Percentiles rank a stretch among this genome's conserved stretches.
These are phyloP conservation scores for Eumaeus atala DNA, from an alignment of 1,140 invertebrate genomes.

Conservation along the genomic window DNA sequence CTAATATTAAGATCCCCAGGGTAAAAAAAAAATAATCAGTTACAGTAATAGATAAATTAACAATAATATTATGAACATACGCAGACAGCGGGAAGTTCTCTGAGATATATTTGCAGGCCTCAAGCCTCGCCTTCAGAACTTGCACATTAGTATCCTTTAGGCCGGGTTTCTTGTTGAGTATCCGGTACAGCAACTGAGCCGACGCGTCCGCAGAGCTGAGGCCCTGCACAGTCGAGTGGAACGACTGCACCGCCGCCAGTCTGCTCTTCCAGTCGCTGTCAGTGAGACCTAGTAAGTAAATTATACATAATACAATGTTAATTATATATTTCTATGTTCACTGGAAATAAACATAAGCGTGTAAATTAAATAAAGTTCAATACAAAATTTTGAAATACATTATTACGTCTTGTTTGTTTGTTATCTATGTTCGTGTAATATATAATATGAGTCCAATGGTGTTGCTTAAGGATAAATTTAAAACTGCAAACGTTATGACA, in stretches of 20 bases:
- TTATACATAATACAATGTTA: neutral
- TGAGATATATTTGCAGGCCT: slow-evolving; percentile 84
- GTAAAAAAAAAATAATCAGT: no score
- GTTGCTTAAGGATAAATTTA: no score
- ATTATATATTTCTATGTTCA: no score
- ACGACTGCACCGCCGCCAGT: slow-evolving; percentile 84
- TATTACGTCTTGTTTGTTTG: no score
- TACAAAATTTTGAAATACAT: no score
- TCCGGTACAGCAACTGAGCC: slow-evolving; percentile 84
- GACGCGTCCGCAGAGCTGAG: slow-evolving; percentile 79
- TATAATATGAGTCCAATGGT: no score
- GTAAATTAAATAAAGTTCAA: no score
- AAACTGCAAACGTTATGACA: no score
- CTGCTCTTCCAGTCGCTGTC: slow-evolving; percentile 92
- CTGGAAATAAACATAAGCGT: no score
- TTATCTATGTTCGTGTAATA: no score
- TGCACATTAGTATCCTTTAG: slow-evolving; percentile 96
- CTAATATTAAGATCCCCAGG: no score
- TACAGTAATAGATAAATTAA: no score
- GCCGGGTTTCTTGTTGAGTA: slow-evolving; percentile 89
- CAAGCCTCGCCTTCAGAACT: slow-evolving; percentile 89
- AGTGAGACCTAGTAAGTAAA: slow-evolving; percentile 73
- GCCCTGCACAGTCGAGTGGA: slow-evolving; percentile 78
- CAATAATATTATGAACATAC: slow-evolving; percentile 72
- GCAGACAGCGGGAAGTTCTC: slow-evolving; percentile 83